A percentile compares a stretch with the other conserved stretches of the same genome.
phyloP scores from a whole-genome alignment of 2,113 vertebrate species.

The Xiphorhynchus elegans region DNA sequence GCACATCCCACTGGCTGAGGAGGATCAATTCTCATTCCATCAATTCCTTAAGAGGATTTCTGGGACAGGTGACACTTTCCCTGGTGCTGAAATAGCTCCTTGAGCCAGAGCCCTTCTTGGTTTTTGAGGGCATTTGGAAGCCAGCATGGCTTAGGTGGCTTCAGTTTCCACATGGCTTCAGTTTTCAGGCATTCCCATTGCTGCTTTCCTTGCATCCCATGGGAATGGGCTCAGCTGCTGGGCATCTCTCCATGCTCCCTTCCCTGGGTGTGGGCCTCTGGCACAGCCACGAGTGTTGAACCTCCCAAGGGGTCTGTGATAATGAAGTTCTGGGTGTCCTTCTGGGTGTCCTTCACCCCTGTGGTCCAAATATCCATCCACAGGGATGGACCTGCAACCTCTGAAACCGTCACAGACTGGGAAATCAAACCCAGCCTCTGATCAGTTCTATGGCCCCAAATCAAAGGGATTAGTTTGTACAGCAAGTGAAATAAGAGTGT shows the following conservation, averaged over 20 bases:
- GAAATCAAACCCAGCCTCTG: accelerated
- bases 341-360: not conserved
- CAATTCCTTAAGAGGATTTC: not conserved
- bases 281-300: not conserved
- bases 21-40: not conserved
- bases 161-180: not conserved
- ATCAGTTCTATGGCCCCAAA: not conserved
- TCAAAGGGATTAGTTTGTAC: not conserved
- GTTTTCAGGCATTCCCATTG: not conserved
- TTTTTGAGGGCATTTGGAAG: not conserved
- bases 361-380: not conserved
- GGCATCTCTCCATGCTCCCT: not conserved
- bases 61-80: not conserved
- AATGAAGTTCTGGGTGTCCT: not conserved
- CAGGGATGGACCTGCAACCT: not conserved
- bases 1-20: too few relatives aligned
- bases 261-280: not conserved
- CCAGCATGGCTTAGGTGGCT: not conserved
- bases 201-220: not conserved
- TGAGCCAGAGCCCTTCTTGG: not conserved
- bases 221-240: not conserved
- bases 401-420: not conserved
- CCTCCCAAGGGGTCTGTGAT: not conserved
- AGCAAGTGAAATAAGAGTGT: not conserved
- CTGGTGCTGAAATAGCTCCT: not conserved